A percentile compares a stretch with the other conserved stretches of the same genome.
Evolutionary conservation across 2,797 vertebrate species (phyloP).

Genomic region (Anguilla obscura): DNA sequence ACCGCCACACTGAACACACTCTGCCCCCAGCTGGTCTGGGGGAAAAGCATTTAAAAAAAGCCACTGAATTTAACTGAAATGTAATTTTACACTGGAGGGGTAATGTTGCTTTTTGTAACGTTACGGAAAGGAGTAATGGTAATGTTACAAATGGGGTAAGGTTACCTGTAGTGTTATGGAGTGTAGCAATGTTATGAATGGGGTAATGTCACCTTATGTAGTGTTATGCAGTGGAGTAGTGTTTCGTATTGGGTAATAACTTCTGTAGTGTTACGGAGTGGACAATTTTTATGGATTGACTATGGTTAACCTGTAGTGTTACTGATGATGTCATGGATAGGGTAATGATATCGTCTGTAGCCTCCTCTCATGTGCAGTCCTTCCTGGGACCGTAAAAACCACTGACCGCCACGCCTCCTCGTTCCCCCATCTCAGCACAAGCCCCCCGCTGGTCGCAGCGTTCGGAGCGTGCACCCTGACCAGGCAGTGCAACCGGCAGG

Average conservation of each 20-base stretch:
- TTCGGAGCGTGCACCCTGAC: constrained; percentile 90
- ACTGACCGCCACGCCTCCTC: not conserved
- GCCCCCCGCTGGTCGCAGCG: constrained; percentile 87
- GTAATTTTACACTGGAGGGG: not conserved
- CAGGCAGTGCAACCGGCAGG: constrained; percentile 88
- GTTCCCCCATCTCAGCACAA: constrained; percentile 69
- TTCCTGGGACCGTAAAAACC: not conserved
- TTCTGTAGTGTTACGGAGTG: too few relatives aligned
- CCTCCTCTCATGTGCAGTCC: not conserved
- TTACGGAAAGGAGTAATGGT: not conserved
- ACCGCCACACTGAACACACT: not conserved
- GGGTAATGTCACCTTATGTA: too few relatives aligned
- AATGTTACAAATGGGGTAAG: too few relatives aligned
- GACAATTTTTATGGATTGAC: too few relatives aligned
- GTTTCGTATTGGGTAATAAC: too few relatives aligned
- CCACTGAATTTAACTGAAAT: not conserved
- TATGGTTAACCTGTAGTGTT: not conserved
- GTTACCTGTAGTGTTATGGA: too few relatives aligned
- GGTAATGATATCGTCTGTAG: not conserved
- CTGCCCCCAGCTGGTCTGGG: not conserved
- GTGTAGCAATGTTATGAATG: too few relatives aligned
- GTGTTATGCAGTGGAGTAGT: too few relatives aligned
- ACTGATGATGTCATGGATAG: not conserved
- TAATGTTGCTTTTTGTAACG: not conserved
- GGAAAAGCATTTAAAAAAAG: not conserved